These are phyloP conservation scores for Bos taurus DNA, from an alignment of 2,113 vertebrate species.

Conservation along the genomic window ARS-UCD2.0 NC_037339.1:15895501-15896000, in stretches of 20 bases:
- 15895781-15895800: constrained; percentile 39
- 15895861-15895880: background rate
- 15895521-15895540: rapidly evolving
- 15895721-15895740: constrained; percentile 15
- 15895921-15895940: constrained; percentile 76
- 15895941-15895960: constrained; percentile 66
- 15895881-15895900: constrained; percentile 46
- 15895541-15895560: background rate
- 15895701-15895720: background rate
- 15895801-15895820: background rate
- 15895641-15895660: background rate
- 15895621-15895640: background rate
- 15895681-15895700: background rate
- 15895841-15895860: background rate
- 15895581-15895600: background rate
- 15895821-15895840: background rate
- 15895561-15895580: background rate
- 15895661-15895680: background rate
- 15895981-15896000: constrained; percentile 74
- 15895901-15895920: constrained; percentile 64
- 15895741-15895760: background rate
- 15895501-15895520: background rate
- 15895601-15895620: background rate
- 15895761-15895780: constrained; percentile 27
- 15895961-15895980: constrained; percentile 78